Percentiles rank a stretch among this genome's conserved stretches.
These are phyloP conservation scores for Lycopodina hypogea DNA, from an alignment of 37 sponge, comb jelly and placozoan species.

Conservation along the genomic window DNA sequence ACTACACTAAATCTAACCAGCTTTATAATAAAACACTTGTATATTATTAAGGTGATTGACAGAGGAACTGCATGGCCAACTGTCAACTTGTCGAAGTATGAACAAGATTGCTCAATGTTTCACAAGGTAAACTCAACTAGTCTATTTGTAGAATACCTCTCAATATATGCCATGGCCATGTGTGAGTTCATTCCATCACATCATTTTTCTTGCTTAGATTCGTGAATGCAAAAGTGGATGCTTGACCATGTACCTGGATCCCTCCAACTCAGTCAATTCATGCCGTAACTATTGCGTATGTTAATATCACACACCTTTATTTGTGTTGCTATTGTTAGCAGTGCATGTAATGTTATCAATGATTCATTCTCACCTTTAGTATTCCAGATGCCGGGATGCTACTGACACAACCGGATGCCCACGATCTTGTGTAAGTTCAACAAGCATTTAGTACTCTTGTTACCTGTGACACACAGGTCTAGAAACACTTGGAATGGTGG, in stretches of 20 bases:
- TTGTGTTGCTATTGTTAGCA: too few relatives aligned
- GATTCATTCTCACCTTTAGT: background rate
- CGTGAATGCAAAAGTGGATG: conserved; percentile 18
- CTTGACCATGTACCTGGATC: background rate
- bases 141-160: background rate
- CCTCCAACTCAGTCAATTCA: background rate
- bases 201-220: background rate
- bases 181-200: background rate
- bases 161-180: background rate
- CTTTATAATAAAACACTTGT: too few relatives aligned
- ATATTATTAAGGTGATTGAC: background rate
- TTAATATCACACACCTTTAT: background rate
- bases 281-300: conserved; percentile 31
- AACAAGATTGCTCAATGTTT: background rate
- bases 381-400: background rate
- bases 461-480: too few relatives aligned
- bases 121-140: conserved; percentile 18
- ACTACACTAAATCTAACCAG: too few relatives aligned
- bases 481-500: too few relatives aligned
- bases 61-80: conserved; percentile 8
- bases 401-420: background rate
- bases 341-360: background rate
- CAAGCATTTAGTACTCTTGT: too few relatives aligned
- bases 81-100: background rate
- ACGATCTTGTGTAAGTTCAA: conserved; percentile 8